Evolutionary conservation across 2,888 invertebrate species (phyloP).

Genomic region (Drosophila pseudotakahashii): DNA sequence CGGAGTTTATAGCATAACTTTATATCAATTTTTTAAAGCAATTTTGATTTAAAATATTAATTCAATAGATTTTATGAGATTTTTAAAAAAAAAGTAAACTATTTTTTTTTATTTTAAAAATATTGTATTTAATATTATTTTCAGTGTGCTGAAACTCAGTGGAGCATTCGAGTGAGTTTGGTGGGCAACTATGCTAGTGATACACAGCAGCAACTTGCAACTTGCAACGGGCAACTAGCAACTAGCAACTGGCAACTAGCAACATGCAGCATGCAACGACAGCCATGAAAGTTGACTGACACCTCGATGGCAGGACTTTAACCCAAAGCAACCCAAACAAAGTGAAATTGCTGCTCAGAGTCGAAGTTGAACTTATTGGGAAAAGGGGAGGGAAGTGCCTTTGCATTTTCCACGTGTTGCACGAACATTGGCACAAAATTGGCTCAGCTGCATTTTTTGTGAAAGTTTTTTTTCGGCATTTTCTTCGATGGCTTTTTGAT

Average conservation of each 20-base stretch:
- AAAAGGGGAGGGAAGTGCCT: slow-evolving; percentile 25
- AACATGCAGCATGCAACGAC: slow-evolving; percentile 36
- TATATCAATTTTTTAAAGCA: too few relatives aligned
- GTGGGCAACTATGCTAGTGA: slow-evolving; percentile 79
- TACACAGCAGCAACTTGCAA: slow-evolving; percentile 57
- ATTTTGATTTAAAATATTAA: too few relatives aligned
- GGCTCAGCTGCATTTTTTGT: slow-evolving; percentile 64
- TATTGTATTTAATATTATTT: not conserved
- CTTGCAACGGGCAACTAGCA: slow-evolving; percentile 19
- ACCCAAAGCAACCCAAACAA: slow-evolving; percentile 63
- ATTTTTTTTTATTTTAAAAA: not conserved
- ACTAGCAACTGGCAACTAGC: slow-evolving; percentile 17
- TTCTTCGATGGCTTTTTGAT: slow-evolving; percentile 45
- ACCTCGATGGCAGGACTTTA: slow-evolving; percentile 78
- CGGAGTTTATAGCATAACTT: too few relatives aligned
- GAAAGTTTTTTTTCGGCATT: slow-evolving; percentile 76
- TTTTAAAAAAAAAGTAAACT: too few relatives aligned
- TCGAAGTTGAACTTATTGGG: slow-evolving; percentile 48
- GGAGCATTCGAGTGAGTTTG: slow-evolving; percentile 75
- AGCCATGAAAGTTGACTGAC: slow-evolving; percentile 79
- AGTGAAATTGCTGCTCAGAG: slow-evolving; percentile 73
- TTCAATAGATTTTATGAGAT: too few relatives aligned
- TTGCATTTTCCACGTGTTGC: slow-evolving; percentile 75
- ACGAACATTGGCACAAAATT: slow-evolving; percentile 57
- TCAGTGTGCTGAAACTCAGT: slow-evolving; percentile 53